These are phyloP conservation scores for Megaceryle alcyon DNA, from an alignment of 2,797 vertebrate genomes.

Conservation along the genomic window DNA sequence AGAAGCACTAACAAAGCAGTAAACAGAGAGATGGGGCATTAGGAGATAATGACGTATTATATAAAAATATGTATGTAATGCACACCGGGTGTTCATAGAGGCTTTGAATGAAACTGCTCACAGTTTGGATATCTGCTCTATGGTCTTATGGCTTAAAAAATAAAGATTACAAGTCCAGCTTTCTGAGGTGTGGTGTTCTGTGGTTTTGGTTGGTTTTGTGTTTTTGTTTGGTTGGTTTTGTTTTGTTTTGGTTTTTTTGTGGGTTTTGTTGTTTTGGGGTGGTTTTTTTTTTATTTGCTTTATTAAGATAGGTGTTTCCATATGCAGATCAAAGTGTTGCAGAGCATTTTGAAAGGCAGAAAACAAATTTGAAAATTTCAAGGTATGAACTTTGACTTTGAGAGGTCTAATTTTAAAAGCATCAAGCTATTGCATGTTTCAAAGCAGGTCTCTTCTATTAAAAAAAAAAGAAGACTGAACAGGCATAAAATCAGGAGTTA, in stretches of 20 bases:
- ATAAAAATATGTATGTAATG: neutral
- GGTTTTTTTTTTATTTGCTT: neutral
- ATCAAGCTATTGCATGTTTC: neutral
- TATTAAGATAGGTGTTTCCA: neutral
- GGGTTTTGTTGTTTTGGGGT: too few species aligned
- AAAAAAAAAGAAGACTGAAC: neutral
- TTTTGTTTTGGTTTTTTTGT: too few species aligned
- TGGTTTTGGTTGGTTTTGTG: neutral
- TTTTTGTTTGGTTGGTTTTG: too few species aligned
- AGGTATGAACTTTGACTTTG: neutral
- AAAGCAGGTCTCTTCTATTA: neutral
- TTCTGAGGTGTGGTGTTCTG: neutral
- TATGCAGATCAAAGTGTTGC: neutral
- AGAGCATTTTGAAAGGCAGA: neutral
- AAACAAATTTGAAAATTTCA: neutral
- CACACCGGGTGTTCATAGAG: neutral
- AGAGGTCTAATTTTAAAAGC: neutral
- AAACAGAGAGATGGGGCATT: neutral
- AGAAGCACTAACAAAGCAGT: neutral
- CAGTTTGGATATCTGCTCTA: neutral
- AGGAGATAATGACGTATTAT: neutral
- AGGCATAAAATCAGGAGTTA: neutral
- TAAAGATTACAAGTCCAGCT: neutral
- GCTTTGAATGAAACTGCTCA: neutral
- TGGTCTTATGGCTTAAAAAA: neutral